These are phyloP conservation scores for Emys orbicularis DNA, from an alignment of 2,797 vertebrate genomes.

Conservation along the genomic window DNA sequence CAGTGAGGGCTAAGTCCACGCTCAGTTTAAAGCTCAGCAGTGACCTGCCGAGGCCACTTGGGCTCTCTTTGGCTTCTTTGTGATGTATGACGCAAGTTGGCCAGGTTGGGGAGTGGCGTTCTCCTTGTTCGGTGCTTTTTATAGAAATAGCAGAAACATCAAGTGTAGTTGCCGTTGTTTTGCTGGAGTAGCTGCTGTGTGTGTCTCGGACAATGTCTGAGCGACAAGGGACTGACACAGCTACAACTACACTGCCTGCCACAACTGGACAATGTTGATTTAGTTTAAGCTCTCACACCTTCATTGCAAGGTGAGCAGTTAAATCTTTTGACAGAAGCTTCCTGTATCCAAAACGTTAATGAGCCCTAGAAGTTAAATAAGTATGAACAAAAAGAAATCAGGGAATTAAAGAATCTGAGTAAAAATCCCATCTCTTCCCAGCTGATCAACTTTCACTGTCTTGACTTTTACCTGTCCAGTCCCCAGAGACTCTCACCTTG, in stretches of 20 bases:
- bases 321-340: not conserved
- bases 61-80: not conserved
- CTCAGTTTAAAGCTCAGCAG: not conserved
- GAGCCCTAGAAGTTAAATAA: not conserved
- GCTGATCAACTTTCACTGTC: no score
- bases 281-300: not conserved
- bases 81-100: not conserved
- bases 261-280: no score
- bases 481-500: no score
- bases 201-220: no score
- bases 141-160: not conserved
- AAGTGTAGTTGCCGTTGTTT: not conserved
- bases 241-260: no score
- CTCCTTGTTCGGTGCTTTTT: not conserved
- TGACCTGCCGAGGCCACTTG: not conserved
- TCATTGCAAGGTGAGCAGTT: not conserved
- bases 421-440: no score
- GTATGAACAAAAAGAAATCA: not conserved
- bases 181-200: not conserved
- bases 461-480: no score
- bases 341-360: not conserved
- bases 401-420: not conserved
- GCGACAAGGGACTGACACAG: no score
- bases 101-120: not conserved
- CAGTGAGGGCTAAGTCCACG: not conserved